Conservation (phyloP, 2,113 vertebrate species). For the Halichoerus grypus region DNA sequence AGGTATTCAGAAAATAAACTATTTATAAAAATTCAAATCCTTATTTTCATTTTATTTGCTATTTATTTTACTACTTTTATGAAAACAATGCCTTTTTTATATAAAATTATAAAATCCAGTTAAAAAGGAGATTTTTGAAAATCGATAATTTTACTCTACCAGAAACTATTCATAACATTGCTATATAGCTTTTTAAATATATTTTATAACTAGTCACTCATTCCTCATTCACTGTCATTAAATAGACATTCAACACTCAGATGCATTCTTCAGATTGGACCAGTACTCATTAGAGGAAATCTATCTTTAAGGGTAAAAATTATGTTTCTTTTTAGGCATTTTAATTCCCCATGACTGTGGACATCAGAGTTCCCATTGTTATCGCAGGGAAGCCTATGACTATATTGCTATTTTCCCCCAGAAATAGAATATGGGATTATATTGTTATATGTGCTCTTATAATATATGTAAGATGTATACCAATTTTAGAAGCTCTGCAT, state of each 20-base stretch:
- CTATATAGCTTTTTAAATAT: neutral
- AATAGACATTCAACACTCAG: neutral
- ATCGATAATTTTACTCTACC: neutral
- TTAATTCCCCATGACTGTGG: neutral
- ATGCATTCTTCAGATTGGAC: neutral
- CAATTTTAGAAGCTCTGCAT: neutral
- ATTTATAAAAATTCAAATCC: neutral
- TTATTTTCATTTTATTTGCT: neutral
- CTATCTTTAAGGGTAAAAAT: neutral
- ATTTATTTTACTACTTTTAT: neutral
- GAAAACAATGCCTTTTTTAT: neutral
- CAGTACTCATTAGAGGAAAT: neutral
- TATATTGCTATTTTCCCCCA: neutral
- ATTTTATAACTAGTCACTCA: neutral
- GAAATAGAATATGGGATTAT: neutral
- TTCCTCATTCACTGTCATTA: neutral
- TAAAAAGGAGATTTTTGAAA: neutral
- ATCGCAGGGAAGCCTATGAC: neutral
- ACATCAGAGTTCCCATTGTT: neutral
- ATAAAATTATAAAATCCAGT: neutral
- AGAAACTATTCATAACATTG: neutral
- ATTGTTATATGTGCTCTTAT: neutral
- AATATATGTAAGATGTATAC: neutral
- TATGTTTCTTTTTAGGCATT: neutral
- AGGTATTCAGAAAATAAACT: neutral